Evolutionary conservation across 1,140 invertebrate species (phyloP).

Genomic region (Cotesia typhae): DNA sequence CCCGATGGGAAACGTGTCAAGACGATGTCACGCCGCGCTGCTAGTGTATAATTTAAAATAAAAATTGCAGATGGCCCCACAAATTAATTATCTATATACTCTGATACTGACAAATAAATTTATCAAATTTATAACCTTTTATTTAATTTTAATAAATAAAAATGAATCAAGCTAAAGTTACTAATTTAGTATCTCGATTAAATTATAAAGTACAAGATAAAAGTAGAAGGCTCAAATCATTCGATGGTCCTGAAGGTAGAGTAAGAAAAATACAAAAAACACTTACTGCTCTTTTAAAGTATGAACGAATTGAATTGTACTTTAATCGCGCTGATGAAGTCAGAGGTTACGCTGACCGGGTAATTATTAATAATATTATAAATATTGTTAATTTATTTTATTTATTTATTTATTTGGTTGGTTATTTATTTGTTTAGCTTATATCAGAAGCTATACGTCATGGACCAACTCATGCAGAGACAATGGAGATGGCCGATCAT

Average conservation of each 20-base stretch:
- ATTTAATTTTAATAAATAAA: slow-evolving; percentile 5
- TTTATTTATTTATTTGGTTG: slow-evolving; percentile 5
- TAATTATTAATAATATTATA: slow-evolving; percentile 57
- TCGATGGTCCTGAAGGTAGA: slow-evolving; percentile 79
- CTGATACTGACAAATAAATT: too few species aligned
- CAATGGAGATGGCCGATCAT: slow-evolving; percentile 89
- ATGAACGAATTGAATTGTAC: slow-evolving; percentile 88
- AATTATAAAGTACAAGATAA: slow-evolving; percentile 71
- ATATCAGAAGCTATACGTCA: slow-evolving; percentile 88
- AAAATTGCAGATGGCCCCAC: too few species aligned
- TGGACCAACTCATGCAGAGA: slow-evolving; percentile 83
- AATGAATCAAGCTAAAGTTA: slow-evolving; percentile 82
- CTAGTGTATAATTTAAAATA: too few species aligned
- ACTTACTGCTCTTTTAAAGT: slow-evolving; percentile 85
- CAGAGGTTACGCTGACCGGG: slow-evolving; percentile 87
- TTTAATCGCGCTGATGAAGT: slow-evolving; percentile 82
- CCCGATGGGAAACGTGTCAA: too few species aligned
- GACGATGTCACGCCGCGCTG: too few species aligned
- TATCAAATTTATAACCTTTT: too few species aligned
- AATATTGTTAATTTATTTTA: slow-evolving; percentile 9
- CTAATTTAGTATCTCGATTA: slow-evolving; percentile 78
- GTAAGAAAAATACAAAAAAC: slow-evolving; percentile 80
- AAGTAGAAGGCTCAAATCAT: slow-evolving; percentile 71
- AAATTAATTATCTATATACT: too few species aligned
- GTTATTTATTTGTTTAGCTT: slow-evolving; percentile 70